Conservation (phyloP, 2,113 vertebrate genomes). For the Sylvietta virens region DNA sequence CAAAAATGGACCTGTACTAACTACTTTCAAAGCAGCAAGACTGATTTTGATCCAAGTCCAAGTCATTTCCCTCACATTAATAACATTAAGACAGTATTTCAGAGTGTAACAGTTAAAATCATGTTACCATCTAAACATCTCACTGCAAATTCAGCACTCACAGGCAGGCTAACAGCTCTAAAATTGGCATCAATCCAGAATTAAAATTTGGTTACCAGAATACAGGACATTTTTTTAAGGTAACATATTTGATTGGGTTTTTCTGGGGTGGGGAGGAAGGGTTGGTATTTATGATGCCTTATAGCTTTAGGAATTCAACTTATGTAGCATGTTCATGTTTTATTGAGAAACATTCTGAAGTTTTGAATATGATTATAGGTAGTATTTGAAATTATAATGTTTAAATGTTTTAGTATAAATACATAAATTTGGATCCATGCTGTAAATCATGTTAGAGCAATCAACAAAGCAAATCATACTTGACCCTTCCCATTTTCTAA, state of each 20-base stretch:
- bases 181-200: background rate
- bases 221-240: background rate
- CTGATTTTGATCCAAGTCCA: background rate
- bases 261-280: background rate
- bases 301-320: background rate
- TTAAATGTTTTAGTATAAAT: background rate
- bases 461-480: background rate
- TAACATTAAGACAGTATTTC: background rate
- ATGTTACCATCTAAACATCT: background rate
- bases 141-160: background rate
- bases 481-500: background rate
- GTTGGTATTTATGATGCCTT: background rate
- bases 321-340: background rate
- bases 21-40: background rate
- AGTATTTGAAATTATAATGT: background rate
- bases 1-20: background rate
- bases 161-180: background rate
- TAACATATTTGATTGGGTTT: background rate
- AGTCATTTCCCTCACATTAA: background rate
- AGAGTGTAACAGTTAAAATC: background rate
- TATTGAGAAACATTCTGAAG: background rate
- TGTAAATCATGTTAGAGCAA: background rate
- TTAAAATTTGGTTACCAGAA: background rate
- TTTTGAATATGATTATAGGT: background rate
- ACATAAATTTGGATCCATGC: background rate